Evolutionary conservation across 2,113 vertebrate species (phyloP).

Genomic region (Thunnus thynnus): DNA sequence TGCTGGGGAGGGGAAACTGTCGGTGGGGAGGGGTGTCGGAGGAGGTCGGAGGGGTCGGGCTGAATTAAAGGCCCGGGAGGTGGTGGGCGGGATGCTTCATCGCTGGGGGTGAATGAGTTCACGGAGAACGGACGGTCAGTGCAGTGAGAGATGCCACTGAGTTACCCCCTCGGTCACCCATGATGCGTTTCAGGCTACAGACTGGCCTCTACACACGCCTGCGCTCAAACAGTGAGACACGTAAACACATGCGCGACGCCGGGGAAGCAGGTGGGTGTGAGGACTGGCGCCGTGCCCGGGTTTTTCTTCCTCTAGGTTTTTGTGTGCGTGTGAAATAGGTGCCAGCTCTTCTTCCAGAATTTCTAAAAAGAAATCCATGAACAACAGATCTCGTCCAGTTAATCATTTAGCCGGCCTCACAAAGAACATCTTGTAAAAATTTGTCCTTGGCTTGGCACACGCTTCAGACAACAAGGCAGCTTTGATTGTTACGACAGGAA

Average conservation of each 20-base stretch:
- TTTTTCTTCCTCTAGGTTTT: slow-evolving; percentile 63
- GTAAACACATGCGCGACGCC: slow-evolving; percentile 50
- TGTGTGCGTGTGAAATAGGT: slow-evolving; percentile 74
- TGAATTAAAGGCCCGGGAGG: slow-evolving; percentile 35
- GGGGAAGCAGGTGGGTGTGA: slow-evolving; percentile 71
- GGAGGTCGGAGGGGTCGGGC: slow-evolving; percentile 25
- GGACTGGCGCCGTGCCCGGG: slow-evolving; percentile 70
- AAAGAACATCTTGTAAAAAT: slow-evolving; percentile 53
- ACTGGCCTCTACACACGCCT: slow-evolving; percentile 25
- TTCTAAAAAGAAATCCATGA: slow-evolving; percentile 42
- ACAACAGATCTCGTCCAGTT: slow-evolving; percentile 48
- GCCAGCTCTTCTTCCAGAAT: slow-evolving; percentile 62
- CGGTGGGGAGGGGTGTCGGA: slow-evolving; percentile 5
- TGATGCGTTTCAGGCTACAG: slow-evolving; percentile 47
- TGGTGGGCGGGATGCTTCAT: slow-evolving; percentile 46
- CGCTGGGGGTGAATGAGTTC: slow-evolving; percentile 67
- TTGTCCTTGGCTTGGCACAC: slow-evolving; percentile 14
- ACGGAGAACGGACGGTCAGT: slow-evolving; percentile 23
- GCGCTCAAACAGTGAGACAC: slow-evolving; percentile 56
- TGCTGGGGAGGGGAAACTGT: slow-evolving; percentile 43
- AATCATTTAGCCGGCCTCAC: slow-evolving; percentile 62
- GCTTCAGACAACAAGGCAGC: slow-evolving; percentile 55
- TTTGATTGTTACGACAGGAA: slow-evolving; percentile 39
- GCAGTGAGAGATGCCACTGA: slow-evolving; percentile 28
- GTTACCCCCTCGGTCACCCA: slow-evolving; percentile 51